phyloP scores from a whole-genome alignment of 2,797 vertebrate species.

The Intellagama lesueurii region DNA sequence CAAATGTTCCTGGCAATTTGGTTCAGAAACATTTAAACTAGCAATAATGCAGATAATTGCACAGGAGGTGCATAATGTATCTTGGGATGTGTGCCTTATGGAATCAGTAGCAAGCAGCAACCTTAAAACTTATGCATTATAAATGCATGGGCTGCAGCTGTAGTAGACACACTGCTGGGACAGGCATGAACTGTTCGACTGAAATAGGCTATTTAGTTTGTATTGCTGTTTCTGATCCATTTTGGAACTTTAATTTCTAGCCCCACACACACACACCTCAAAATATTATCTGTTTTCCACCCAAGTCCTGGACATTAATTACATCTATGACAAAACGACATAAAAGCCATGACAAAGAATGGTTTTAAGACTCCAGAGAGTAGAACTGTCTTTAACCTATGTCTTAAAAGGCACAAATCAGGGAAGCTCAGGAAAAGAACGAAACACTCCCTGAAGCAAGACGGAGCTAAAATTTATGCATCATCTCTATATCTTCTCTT shows the following conservation, averaged over 20 bases:
- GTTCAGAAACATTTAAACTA: conserved; percentile 10
- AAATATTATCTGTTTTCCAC: neutral
- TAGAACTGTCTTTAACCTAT: no score
- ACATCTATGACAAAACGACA: neutral
- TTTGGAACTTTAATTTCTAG: neutral
- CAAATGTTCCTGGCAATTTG: neutral
- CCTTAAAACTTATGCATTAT: neutral
- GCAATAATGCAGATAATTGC: conserved; percentile 8
- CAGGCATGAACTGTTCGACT: no score
- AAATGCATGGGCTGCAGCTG: neutral
- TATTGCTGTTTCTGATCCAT: neutral
- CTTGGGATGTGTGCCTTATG: neutral
- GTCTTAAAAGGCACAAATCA: no score
- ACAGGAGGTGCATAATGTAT: neutral
- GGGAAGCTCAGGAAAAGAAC: no score
- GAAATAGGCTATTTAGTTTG: neutral
- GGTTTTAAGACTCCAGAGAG: no score
- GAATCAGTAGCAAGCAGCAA: neutral
- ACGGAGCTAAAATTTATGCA: neutral
- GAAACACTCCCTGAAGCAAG: no score
- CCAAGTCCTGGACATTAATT: neutral
- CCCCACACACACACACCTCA: no score
- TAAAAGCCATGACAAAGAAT: neutral
- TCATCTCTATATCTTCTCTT: neutral
- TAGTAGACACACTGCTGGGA: neutral